Base-by-base conservation (phyloP, 1,140 invertebrate genomes). In the Micrasema longulum region DNA sequence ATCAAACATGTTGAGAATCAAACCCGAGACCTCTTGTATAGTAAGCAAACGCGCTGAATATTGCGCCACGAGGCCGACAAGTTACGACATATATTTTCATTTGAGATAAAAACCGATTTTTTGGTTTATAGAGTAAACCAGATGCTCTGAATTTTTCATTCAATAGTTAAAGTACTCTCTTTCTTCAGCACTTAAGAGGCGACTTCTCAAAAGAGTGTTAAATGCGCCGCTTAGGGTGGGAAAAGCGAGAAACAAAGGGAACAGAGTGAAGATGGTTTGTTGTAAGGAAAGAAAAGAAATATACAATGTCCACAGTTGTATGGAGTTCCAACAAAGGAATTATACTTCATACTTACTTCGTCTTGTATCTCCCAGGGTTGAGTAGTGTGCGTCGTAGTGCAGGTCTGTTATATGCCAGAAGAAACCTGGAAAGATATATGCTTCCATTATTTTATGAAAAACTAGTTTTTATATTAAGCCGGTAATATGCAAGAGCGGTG, bases 401-500 rank as follows among this genome's bases (percentile, higher is more conserved):
- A 96, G 90, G 81, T 96, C 94, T 50, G 93, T 95, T 75, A 96
- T 93, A 82, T 96, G 94, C 95, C 95, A 96, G 85, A 96, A 96
- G 81, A 92, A 93, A 75, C 93, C 95, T 95, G 88, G 14, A 90
- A 92, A 83, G 79, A 76, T 79, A 77, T 73, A 71, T 35, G 22
- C 36, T 18, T 60, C 36, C 35, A 41, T 60, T 60, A 60, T 41
- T 12, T 1, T 5, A 35, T 41, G 50, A 7, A 53, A 70, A 10
- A 48, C 16, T 20, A 18, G 11, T 48, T 48, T 48, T 20, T 48
- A 20, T 9, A 48, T 22, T 7, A n/a, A 16, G 43, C 4, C n/a
- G 18, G 18, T 16, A 45, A 16, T 7, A 45, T 16, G 43, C n/a
- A 45, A 45, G 2, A 1, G n/a, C n/a, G 43, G n/a, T 6, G 9